Base-by-base conservation (phyloP, 1,140 invertebrate genomes). In the Araneus ventricosus region DNA sequence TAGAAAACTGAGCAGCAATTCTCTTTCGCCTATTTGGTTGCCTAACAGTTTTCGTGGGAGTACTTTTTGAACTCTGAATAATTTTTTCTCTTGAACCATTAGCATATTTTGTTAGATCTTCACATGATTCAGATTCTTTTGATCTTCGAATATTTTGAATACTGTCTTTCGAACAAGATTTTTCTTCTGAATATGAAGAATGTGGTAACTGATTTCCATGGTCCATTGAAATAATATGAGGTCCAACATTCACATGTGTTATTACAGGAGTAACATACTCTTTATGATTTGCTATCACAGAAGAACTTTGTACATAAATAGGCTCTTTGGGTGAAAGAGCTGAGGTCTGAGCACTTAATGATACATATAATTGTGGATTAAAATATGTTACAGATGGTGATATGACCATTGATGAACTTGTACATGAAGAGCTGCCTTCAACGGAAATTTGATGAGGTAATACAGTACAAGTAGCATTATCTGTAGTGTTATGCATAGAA, bases 1-100 rank as follows among this genome's bases (percentile, higher is more conserved):
- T 85, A 45, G 88, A 75, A 87, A 93, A 93, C 0, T 87, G 88
- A 63, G 93, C 93, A 41, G 93, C 93, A 79, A 93, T 90, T n/a
- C 93, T 63, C 24, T 57, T 93, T 45, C 84, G 59, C 30, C 59
- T 82, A 52, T 20, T 63, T 8, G 24, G n/a, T 52, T 82, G 86
- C 30, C 27, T 70, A 10, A 17, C 27, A 0, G 52, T 24, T 90
- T 57, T 45, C 2, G 88, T 93, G 22, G 93, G 93, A 30, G 93
- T 93, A 27, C 93, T 93, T 39, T 86, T 82, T 59, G 93, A 82
- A 45, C 93, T 93, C 20, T n/a, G 34, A n/a, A 87, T 8, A 88
- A 79, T 45, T 7, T 88, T 82, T 52, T 82, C 80, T 41, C n/a
- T 79, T 17, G 7, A 22, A 27, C 45, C 88, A 79, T 6, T 10